These are phyloP conservation scores for Apogon hyalosoma DNA, from an alignment of 2,797 vertebrate species.

Conservation along the genomic window DNA sequence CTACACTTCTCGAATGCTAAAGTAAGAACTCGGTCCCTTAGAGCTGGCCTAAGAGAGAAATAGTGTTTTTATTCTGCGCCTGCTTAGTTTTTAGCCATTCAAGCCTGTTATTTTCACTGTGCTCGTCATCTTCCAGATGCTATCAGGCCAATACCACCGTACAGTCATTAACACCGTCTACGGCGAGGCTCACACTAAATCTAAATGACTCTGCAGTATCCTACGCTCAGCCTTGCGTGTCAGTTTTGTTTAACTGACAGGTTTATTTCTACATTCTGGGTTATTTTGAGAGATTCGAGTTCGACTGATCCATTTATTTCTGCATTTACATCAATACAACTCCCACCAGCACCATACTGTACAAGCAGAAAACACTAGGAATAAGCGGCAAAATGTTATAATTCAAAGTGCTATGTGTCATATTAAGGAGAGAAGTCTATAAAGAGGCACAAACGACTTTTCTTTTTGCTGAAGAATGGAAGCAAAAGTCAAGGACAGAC, in stretches of 20 bases:
- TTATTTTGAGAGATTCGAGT: conserved; percentile 10
- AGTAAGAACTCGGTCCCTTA: conserved; percentile 5
- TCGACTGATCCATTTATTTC: neutral
- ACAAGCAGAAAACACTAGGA: conserved; percentile 3
- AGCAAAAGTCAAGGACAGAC: conserved; percentile 3
- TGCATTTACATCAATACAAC: conserved; percentile 1
- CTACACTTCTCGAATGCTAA: conserved; percentile 1
- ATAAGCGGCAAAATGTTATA: neutral
- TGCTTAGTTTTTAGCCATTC: conserved; percentile 33
- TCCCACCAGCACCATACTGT: neutral
- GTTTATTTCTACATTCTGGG: conserved; percentile 9
- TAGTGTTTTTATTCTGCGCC: conserved; percentile 19
- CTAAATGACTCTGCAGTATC: conserved; percentile 35
- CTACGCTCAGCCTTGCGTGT: conserved; percentile 20
- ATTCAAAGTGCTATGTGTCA: neutral
- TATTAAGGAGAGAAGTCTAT: neutral
- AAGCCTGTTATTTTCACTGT: conserved; percentile 24
- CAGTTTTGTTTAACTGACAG: conserved; percentile 19
- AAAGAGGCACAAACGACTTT: neutral
- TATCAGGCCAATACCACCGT: conserved; percentile 25
- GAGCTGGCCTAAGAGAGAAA: conserved; percentile 14
- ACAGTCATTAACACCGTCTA: conserved; percentile 43
- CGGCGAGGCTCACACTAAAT: conserved; percentile 11
- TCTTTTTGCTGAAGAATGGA: neutral
- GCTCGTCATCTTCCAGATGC: conserved; percentile 31